Percentiles rank a stretch among this genome's conserved stretches.
phyloP scores from a whole-genome alignment of 2,888 invertebrate species.

The Polia nebulosa region DNA sequence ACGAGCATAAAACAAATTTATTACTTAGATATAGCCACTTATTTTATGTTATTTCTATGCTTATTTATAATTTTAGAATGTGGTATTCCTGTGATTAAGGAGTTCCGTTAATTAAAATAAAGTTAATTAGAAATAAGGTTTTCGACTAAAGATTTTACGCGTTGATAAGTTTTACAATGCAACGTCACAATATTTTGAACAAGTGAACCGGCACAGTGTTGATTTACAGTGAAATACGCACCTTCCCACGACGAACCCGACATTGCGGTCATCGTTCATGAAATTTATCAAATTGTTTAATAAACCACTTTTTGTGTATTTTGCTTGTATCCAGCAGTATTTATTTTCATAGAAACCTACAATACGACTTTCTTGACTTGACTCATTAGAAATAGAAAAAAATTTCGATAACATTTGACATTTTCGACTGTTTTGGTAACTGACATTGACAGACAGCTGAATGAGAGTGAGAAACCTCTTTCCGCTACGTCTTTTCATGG shows the following conservation, averaged over 20 bases:
- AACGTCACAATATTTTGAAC: constrained; percentile 59
- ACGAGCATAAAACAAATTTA: constrained; percentile 6
- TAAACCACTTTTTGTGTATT: constrained; percentile 21
- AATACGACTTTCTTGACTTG: constrained; percentile 8
- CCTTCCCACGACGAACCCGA: constrained; percentile 83
- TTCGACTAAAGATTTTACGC: constrained; percentile 9
- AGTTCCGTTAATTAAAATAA: not conserved
- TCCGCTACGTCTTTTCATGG: not conserved
- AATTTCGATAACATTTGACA: constrained; percentile 43
- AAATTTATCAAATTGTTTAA: constrained; percentile 1
- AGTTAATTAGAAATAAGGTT: too few species aligned
- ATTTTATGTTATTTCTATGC: constrained; percentile 1
- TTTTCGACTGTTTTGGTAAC: constrained; percentile 29
- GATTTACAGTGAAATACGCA: constrained; percentile 57
- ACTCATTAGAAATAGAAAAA: constrained; percentile 46
- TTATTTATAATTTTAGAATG: constrained; percentile 13
- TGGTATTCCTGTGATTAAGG: constrained; percentile 7
- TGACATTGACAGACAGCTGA: constrained; percentile 16
- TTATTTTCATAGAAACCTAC: constrained; percentile 40
- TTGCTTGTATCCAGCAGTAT: constrained; percentile 12
- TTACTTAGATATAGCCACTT: constrained; percentile 28
- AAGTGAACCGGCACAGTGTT: constrained; percentile 50
- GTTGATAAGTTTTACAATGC: constrained; percentile 54
- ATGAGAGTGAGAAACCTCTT: not conserved
- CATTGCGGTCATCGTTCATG: constrained; percentile 73